A percentile compares a stretch with the other conserved stretches of the same genome.
Evolutionary conservation across 2,113 vertebrate species (phyloP).

Genomic region (Bos javanicus): DNA sequence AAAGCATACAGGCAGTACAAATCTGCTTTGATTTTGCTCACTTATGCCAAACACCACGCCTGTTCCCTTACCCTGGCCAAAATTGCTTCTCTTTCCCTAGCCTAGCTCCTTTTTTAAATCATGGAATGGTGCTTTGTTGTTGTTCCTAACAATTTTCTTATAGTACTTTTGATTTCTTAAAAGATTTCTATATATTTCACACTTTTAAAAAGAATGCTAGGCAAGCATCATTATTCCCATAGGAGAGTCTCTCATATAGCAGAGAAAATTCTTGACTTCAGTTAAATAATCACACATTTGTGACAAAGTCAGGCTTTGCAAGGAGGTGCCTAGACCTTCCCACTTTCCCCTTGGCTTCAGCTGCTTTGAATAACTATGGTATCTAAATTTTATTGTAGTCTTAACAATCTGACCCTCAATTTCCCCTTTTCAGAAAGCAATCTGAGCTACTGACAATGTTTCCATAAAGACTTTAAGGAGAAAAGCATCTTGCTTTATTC

Average conservation of each 20-base stretch:
- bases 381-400: not conserved
- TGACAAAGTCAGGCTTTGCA: not conserved
- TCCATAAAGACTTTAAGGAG: not conserved
- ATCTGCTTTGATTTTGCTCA: not conserved
- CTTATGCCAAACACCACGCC: not conserved
- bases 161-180: not conserved
- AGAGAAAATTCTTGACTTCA: not conserved
- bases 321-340: rapidly evolving
- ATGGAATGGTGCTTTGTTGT: rapidly evolving
- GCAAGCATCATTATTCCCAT: not conserved
- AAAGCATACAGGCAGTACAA: not conserved
- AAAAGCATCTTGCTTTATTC: not conserved
- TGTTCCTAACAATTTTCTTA: not conserved
- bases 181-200: not conserved
- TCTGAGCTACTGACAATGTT: not conserved
- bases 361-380: not conserved
- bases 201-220: not conserved
- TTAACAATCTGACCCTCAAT: not conserved
- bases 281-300: not conserved
- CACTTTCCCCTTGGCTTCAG: not conserved
- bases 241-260: not conserved
- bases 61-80: too few relatives aligned
- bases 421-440: not conserved
- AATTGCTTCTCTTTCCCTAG: too few relatives aligned
- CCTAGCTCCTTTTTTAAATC: not conserved